phyloP scores from a whole-genome alignment of 1,140 invertebrate genomes.

The Caenorhabditis elegans region DNA sequence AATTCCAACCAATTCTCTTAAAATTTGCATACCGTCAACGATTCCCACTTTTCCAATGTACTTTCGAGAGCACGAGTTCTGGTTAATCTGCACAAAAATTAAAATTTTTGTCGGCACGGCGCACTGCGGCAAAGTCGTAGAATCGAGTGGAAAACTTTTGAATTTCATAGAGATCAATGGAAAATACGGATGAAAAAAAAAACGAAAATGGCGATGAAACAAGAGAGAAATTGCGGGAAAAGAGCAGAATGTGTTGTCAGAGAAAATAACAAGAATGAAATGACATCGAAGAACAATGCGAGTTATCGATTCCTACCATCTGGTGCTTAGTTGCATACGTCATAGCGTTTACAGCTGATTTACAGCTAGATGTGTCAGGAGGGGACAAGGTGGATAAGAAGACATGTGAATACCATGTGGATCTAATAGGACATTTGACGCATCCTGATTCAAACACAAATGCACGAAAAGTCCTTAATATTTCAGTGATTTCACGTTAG shows the following conservation, averaged over 20 bases:
- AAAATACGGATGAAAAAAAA: neutral
- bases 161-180: neutral
- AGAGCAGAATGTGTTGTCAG: neutral
- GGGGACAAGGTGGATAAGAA: too few relatives aligned
- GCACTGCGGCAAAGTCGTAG: neutral
- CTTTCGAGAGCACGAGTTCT: constrained; percentile 27
- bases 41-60: neutral
- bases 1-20: neutral
- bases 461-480: too few relatives aligned
- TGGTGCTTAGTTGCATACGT: too few relatives aligned
- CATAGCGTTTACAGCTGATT: neutral
- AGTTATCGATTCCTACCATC: constrained; percentile 5
- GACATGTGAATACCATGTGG: too few relatives aligned
- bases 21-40: neutral
- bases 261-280: neutral
- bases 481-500: too few relatives aligned
- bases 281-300: neutral
- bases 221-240: neutral
- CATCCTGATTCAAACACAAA: too few relatives aligned
- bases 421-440: too few relatives aligned
- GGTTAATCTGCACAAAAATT: constrained; percentile 8
- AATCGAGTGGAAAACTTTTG: neutral
- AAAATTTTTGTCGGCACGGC: neutral
- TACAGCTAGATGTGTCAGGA: neutral
- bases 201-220: neutral